Evolutionary conservation across 2,888 invertebrate species (phyloP), one percentile per base, ranked within the genome.

Genomic region (Magallana nippona): DNA sequence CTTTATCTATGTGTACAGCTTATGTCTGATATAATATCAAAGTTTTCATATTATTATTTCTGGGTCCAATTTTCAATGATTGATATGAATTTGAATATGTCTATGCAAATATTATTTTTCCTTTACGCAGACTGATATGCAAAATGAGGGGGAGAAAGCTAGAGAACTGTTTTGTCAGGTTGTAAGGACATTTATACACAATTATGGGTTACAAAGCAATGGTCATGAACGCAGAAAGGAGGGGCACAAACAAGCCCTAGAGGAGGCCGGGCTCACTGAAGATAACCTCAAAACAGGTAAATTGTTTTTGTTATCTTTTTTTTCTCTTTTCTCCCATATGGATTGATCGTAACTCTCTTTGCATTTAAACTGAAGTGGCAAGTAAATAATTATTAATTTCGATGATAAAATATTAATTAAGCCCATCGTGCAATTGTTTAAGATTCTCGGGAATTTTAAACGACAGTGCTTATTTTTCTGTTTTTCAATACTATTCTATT

Each of bases 91-190:
- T 17, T 77, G 5, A 13, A 79, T 27, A n/a, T n/a, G 17, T 32
- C 15, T 60, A 13, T 11, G 13, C 60, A 55, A 22, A 15, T 81
- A 27, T 27, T 27, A 27, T 44, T 62, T 10, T 11, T 32, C 44
- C n/a, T 44, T 27, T 11, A 22, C 58, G 8, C 55, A 80, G 83
- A 63, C 8, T 32, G 55, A 71, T 19, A 3, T 80, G 13, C 63
- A 62, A 27, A 10, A n/a, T 8, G 32, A 58, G 44, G 77, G 77
- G 44, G 19, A 44, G 15, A n/a, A 77, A 27, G 58, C 22, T 17
- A 80, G 58, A 62, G 83, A 83, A 19, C 55, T 1, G 11, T 83
- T 85, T 83, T 82, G 85, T 80, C 17, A 10, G 27, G 79, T 79
- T 27, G 79, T 84, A 10, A 79, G 79, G 56, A 71, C 57, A 8